These are phyloP conservation scores for Latheticus oryzae DNA, from an alignment of 2,888 invertebrate species.

Conservation along the genomic window DNA sequence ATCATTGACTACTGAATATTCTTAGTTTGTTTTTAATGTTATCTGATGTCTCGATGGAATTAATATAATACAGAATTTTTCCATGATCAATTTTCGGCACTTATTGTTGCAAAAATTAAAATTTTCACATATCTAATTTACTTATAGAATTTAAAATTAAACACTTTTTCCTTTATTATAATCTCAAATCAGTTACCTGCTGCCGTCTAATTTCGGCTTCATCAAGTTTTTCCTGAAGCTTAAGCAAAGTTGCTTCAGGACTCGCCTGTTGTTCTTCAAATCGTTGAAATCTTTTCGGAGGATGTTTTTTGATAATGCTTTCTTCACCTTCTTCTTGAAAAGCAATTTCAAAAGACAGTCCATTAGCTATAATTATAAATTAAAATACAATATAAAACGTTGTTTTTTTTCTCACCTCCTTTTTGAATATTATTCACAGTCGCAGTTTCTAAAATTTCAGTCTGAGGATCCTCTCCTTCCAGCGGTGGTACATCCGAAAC, in stretches of 20 bases:
- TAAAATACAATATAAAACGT: constrained; percentile 1
- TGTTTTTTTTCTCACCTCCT: too few relatives aligned
- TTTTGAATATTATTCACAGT: constrained; percentile 59
- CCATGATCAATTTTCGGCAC: too few relatives aligned
- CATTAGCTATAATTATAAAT: constrained; percentile 59
- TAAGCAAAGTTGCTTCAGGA: constrained; percentile 69
- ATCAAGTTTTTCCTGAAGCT: constrained; percentile 77
- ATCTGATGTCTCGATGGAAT: too few relatives aligned
- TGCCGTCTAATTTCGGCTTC: constrained; percentile 79
- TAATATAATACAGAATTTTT: too few relatives aligned
- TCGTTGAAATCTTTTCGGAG: constrained; percentile 76
- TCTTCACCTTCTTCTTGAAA: constrained; percentile 57
- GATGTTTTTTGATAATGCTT: constrained; percentile 70
- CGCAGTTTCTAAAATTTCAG: constrained; percentile 56
- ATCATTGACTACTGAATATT: too few relatives aligned
- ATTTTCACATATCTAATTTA: too few relatives aligned
- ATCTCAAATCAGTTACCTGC: constrained; percentile 66
- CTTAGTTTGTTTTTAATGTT: too few relatives aligned
- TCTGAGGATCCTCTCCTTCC: constrained; percentile 58
- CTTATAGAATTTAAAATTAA: too few relatives aligned
- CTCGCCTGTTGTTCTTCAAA: constrained; percentile 73
- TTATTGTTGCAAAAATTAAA: too few relatives aligned
- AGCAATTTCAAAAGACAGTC: constrained; percentile 62
- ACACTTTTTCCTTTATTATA: too few relatives aligned
- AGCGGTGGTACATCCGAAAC: constrained; percentile 55